Percentiles rank a stretch among this genome's conserved stretches.
Conservation (phyloP, 2,113 vertebrate genomes). For the Odocoileus virginianus region DNA sequence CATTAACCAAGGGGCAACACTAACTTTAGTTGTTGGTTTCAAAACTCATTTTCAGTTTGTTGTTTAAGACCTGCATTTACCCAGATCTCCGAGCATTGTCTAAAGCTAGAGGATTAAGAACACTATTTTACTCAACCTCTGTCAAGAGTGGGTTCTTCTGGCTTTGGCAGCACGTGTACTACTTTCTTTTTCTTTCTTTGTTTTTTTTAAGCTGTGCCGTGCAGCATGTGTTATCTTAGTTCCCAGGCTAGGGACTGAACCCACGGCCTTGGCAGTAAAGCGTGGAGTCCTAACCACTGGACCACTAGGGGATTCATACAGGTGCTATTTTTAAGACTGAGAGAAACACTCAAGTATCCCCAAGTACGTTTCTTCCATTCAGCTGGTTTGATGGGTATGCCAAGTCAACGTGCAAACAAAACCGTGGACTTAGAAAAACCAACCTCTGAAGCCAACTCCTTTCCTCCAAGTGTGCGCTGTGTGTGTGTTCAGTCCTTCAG, state of each 20-base stretch:
- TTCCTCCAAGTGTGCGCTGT: background rate
- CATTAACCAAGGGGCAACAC: background rate
- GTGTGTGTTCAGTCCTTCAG: background rate
- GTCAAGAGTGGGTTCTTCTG: background rate
- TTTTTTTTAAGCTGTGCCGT: background rate
- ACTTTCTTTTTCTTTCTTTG: background rate
- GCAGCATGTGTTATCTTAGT: background rate
- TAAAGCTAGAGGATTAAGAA: background rate
- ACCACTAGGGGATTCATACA: background rate
- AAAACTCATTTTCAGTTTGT: background rate
- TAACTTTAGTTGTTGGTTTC: background rate
- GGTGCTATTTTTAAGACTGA: background rate
- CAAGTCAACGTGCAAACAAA: background rate
- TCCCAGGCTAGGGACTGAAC: background rate
- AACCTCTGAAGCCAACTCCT: background rate
- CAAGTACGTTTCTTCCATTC: background rate
- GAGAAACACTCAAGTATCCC: background rate
- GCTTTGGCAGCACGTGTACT: background rate
- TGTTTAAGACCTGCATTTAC: background rate
- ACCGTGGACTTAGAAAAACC: background rate
- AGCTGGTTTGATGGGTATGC: background rate
- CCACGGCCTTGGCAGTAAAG: background rate
- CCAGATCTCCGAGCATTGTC: background rate
- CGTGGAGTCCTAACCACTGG: background rate
- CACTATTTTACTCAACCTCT: background rate